phyloP scores from a whole-genome alignment of 2,113 vertebrate species.

The Coryphaenoides rupestris region DNA sequence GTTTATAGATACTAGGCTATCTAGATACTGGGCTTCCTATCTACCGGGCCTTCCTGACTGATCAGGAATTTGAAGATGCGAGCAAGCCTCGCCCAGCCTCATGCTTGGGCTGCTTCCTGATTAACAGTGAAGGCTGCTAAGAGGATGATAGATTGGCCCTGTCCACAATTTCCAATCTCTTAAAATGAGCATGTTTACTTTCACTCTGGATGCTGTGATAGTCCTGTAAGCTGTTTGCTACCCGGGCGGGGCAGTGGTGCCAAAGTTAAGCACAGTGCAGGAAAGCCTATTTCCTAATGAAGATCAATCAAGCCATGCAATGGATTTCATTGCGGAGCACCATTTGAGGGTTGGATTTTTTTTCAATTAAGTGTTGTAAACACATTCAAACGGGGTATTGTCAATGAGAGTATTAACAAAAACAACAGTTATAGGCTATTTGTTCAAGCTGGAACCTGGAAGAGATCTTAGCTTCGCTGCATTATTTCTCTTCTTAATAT shows the following conservation, averaged over 20 bases:
- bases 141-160: slow-evolving; percentile 37
- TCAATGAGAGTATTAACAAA: neutral
- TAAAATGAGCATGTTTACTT: slow-evolving; percentile 8
- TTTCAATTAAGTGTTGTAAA: neutral
- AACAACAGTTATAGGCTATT: neutral
- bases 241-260: neutral
- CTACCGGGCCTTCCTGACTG: neutral
- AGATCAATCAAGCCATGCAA: neutral
- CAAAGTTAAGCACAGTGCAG: neutral
- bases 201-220: neutral
- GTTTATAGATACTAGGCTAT: too few relatives aligned
- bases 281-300: neutral
- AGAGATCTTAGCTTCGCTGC: neutral
- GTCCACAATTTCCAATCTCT: slow-evolving; percentile 9
- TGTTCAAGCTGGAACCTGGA: neutral
- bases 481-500: neutral
- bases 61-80: neutral
- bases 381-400: neutral
- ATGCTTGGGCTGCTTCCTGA: slow-evolving; percentile 40
- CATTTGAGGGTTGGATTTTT: neutral
- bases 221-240: neutral
- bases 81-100: slow-evolving; percentile 5
- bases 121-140: slow-evolving; percentile 39
- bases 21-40: neutral
- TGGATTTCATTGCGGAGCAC: neutral